phyloP scores from a whole-genome alignment of 2,888 invertebrate genomes.

The Rhaphigaster nebulosa region DNA sequence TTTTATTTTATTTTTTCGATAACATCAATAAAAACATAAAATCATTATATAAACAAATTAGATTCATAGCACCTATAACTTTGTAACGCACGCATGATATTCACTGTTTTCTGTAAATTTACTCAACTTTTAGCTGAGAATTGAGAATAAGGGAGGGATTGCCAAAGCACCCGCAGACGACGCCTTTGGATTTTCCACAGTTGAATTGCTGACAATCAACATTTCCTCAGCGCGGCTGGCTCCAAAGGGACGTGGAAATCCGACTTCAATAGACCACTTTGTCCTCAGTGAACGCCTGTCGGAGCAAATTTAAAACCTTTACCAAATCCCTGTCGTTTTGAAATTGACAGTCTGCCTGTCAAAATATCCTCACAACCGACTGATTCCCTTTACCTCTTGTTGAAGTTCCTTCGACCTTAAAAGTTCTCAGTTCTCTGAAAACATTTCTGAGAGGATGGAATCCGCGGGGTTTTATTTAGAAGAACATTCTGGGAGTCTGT shows the following conservation, averaged over 20 bases:
- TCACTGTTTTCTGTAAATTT: not conserved
- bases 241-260: slow-evolving; percentile 19
- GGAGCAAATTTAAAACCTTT: slow-evolving; percentile 42
- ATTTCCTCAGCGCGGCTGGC: slow-evolving; percentile 6
- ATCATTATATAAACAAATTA: no score
- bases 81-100: not conserved
- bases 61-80: not conserved
- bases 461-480: not conserved
- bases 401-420: slow-evolving; percentile 43
- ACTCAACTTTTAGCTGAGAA: not conserved
- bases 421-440: slow-evolving; percentile 9
- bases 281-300: slow-evolving; percentile 34
- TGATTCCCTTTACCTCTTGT: slow-evolving; percentile 24
- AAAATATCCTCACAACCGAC: slow-evolving; percentile 20
- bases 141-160: not conserved
- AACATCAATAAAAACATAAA: no score
- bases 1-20: no score
- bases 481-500: not conserved
- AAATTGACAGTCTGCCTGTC: slow-evolving; percentile 42
- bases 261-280: slow-evolving; percentile 14
- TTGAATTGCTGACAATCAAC: slow-evolving; percentile 27
- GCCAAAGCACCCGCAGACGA: not conserved
- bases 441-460: not conserved
- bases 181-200: slow-evolving; percentile 20
- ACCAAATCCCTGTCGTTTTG: slow-evolving; percentile 32